Evolutionary conservation across 64 coral and sea anemone genomes (phyloP).

Genomic region (Astreopora myriophthalma): DNA sequence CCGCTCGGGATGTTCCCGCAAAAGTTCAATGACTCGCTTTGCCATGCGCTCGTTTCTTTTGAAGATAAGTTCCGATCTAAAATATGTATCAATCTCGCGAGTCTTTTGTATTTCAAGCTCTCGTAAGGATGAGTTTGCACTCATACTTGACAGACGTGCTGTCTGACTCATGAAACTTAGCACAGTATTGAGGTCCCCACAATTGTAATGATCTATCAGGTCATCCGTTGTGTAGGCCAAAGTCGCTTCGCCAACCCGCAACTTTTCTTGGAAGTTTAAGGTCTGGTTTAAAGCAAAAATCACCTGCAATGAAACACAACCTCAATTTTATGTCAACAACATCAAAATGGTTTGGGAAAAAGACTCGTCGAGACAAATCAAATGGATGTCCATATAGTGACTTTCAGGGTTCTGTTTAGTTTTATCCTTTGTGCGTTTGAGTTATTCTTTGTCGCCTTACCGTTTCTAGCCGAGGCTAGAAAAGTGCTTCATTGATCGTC

Average conservation of each 20-base stretch:
- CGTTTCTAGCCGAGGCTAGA: too few relatives aligned
- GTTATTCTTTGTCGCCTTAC: too few relatives aligned
- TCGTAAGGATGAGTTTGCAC: conserved; percentile 51
- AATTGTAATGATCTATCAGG: conserved; percentile 92
- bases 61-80: conserved; percentile 81
- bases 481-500: too few relatives aligned
- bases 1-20: conserved; percentile 66
- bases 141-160: conserved; percentile 54
- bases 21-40: conserved; percentile 77
- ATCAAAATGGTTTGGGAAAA: too few relatives aligned
- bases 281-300: conserved; percentile 91
- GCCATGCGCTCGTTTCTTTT: conserved; percentile 92
- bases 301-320: conserved; percentile 45
- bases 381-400: too few relatives aligned
- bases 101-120: conserved; percentile 66
- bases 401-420: too few relatives aligned
- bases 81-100: conserved; percentile 78
- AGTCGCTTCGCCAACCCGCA: conserved; percentile 78
- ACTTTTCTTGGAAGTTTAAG: conserved; percentile 82
- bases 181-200: conserved; percentile 82
- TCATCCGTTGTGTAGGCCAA: conserved; percentile 80
- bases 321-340: too few relatives aligned
- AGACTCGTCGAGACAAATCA: too few relatives aligned
- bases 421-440: too few relatives aligned
- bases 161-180: conserved; percentile 69